A percentile compares a stretch with the other conserved stretches of the same genome.
phyloP scores from a whole-genome alignment of 1,140 invertebrate species.

The Whitmania pigra region DNA sequence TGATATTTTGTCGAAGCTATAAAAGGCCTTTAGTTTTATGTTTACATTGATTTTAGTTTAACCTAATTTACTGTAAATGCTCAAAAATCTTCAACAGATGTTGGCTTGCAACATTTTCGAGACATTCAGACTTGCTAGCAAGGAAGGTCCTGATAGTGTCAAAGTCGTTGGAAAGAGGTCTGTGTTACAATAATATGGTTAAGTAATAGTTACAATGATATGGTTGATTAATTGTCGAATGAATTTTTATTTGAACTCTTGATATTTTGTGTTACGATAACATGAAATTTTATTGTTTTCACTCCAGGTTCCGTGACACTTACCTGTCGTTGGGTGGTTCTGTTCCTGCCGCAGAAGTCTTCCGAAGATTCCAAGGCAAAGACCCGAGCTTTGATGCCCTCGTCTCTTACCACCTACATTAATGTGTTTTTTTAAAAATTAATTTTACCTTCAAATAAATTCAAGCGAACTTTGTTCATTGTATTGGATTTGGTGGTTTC shows the following conservation, averaged over 20 bases:
- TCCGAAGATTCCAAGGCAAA: constrained; percentile 73
- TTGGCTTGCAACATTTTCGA: constrained; percentile 78
- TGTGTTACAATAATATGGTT: no score
- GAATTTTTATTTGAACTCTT: no score
- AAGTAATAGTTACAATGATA: no score
- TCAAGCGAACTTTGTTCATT: no score
- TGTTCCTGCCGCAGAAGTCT: constrained; percentile 65
- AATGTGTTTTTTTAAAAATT: constrained; percentile 10
- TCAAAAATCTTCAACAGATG: constrained; percentile 46
- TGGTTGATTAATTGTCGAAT: no score
- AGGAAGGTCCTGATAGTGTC: constrained; percentile 32
- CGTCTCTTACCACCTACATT: constrained; percentile 43
- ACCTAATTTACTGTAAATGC: constrained; percentile 13
- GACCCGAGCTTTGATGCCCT: constrained; percentile 73
- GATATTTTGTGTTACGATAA: no score
- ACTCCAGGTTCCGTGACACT: constrained; percentile 60
- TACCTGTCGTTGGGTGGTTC: constrained; percentile 70
- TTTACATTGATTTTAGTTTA: no score
- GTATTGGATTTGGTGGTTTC: no score
- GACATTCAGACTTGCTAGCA: constrained; percentile 59
- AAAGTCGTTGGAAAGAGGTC: constrained; percentile 33
- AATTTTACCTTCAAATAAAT: constrained; percentile 8
- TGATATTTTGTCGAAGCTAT: no score
- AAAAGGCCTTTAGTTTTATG: no score
- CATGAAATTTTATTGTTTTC: no score